Evolutionary conservation across 2,888 invertebrate genomes (phyloP).

Genomic region (Sympetrum striolatum): DNA sequence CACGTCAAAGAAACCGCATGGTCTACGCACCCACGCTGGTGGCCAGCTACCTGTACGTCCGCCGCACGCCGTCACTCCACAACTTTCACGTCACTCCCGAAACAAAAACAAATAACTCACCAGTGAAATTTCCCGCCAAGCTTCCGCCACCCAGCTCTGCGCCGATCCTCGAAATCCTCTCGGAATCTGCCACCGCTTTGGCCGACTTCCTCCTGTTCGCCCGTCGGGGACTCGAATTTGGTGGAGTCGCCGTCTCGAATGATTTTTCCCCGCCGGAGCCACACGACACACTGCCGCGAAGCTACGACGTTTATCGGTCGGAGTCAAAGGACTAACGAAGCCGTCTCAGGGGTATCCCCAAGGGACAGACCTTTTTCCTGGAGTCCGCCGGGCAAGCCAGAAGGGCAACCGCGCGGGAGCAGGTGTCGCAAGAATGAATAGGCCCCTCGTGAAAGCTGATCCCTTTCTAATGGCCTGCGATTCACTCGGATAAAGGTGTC

Average conservation of each 20-base stretch:
- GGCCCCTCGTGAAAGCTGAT: not conserved
- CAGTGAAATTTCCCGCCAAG: conserved; percentile 1
- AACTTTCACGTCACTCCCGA: not conserved
- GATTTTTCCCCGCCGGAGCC: not conserved
- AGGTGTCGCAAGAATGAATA: not conserved
- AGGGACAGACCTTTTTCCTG: not conserved
- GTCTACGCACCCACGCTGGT: too few species aligned
- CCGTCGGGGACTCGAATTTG: conserved; percentile 2
- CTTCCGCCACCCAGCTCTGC: not conserved
- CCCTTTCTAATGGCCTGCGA: too few species aligned
- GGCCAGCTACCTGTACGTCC: not conserved
- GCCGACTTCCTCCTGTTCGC: conserved; percentile 15
- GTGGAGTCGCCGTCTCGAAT: conserved; percentile 11
- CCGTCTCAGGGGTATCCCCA: not conserved
- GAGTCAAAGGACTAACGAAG: not conserved
- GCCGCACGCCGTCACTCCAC: not conserved
- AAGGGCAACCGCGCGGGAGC: not conserved
- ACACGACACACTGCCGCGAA: not conserved
- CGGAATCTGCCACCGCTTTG: not conserved
- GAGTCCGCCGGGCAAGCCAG: not conserved
- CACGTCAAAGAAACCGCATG: too few species aligned
- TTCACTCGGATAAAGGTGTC: too few species aligned
- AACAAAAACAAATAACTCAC: not conserved
- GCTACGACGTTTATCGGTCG: not conserved
- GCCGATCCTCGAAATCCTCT: conserved; percentile 25